Base-by-base conservation (phyloP, 2,888 invertebrate genomes). In the Apamea anceps region DNA sequence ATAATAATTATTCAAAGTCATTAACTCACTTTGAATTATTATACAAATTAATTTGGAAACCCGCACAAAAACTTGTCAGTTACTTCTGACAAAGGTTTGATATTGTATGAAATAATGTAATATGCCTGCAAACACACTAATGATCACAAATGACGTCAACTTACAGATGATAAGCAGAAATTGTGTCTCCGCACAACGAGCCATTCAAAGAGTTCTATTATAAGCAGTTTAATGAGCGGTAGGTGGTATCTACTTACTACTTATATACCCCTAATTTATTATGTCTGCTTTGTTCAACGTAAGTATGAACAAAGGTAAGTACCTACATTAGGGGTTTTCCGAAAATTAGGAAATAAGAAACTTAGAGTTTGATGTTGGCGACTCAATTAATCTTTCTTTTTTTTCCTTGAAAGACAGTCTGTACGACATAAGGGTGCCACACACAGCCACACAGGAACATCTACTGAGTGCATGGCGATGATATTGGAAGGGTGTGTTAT, bases 141-240 rank as follows among this genome's bases (percentile, higher is more conserved):
- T 54, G 72, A 57, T 57, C 45, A 15, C 13, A 28, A 67, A 72
- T 57, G 72, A 68, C 67, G 67, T 57, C 62, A 57, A 42, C 63
- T 32, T n/a, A 28, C 0, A 63, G 72, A 82, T 79, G 72, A 70
- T 63, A 65, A 32, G 83, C 79, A 82, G 32, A 72, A 63, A 65
- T 28, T 28, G 57, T 72, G 15, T 57, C n/a, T 77, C 7, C 25
- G 48, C 57, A 37, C 48, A 37, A 68, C 71, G 37, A 37, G 54
- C 28, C 54, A 54, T 48, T 73, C 54, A 45, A 18, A 48, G 54
- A 15, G 18, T 13, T 28, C 12, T 62, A 67, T 54, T 66, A 32
- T 28, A 2, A 37, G 45, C 45, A 62, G 62, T 54, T 80, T 10
- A 18, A n/a, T 54, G 18, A 32, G 3, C 37, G 48, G n/a, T 15